These are phyloP conservation scores for Zosterops lateralis DNA, from an alignment of 2,113 vertebrate genomes.

Conservation along the genomic window DNA sequence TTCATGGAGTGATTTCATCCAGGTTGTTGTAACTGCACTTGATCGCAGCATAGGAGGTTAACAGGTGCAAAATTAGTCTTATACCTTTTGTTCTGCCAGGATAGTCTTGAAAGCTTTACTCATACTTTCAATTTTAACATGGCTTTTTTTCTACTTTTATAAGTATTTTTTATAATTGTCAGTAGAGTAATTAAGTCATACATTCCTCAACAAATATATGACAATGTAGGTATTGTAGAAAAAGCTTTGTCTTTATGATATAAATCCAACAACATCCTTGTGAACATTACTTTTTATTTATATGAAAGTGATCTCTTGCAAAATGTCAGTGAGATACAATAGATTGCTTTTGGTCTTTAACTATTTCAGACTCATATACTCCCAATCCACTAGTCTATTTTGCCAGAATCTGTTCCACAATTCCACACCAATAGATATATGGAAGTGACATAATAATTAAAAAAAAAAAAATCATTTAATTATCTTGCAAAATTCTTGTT, in stretches of 20 bases:
- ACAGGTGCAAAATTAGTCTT: background rate
- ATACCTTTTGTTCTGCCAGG: background rate
- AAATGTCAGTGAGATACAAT: background rate
- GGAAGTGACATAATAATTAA: background rate
- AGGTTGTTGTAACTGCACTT: background rate
- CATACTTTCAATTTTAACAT: background rate
- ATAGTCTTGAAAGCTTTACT: background rate
- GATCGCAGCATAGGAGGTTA: background rate
- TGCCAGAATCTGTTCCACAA: background rate
- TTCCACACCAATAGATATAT: background rate
- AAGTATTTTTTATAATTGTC: background rate
- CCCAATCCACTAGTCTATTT: background rate
- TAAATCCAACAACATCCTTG: background rate
- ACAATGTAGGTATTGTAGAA: background rate
- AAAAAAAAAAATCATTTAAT: background rate
- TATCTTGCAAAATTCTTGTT: background rate
- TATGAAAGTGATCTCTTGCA: background rate
- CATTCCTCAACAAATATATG: background rate
- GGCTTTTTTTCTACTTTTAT: background rate
- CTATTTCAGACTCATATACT: background rate
- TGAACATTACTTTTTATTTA: background rate
- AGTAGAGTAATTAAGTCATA: background rate
- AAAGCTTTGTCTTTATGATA: background rate
- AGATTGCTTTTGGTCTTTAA: background rate
- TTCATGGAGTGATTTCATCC: background rate